Conservation (phyloP, 2,888 invertebrate genomes). For the Scrobipalpa atriplicella region DNA sequence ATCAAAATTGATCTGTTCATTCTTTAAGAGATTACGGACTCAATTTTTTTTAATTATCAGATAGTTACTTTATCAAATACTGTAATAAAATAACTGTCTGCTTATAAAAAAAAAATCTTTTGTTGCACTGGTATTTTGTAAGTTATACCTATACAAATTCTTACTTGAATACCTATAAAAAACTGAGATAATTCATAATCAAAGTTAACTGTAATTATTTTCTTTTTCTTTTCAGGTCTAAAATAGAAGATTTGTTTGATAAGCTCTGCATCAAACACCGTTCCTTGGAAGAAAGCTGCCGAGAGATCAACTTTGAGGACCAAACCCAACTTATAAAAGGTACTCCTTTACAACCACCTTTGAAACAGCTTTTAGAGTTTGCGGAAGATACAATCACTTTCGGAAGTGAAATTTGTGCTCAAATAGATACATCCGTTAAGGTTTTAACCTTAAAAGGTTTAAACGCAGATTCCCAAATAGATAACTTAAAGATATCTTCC, state of each 20-base stretch:
- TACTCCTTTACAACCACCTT: slow-evolving; percentile 65
- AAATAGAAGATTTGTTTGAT: slow-evolving; percentile 65
- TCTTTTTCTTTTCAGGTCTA: slow-evolving; percentile 56
- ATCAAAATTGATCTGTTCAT: too few relatives aligned
- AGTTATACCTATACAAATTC: too few relatives aligned
- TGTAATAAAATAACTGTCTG: too few relatives aligned
- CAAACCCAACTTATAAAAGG: slow-evolving; percentile 57
- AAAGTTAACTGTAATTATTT: neutral
- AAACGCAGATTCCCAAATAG: slow-evolving; percentile 53
- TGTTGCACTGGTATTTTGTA: too few relatives aligned
- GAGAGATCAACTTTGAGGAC: slow-evolving; percentile 51
- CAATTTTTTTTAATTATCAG: too few relatives aligned
- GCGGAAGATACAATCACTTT: slow-evolving; percentile 64
- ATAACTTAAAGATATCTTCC: slow-evolving; percentile 60
- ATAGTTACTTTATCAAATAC: too few relatives aligned
- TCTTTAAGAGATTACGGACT: too few relatives aligned
- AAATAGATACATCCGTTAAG: slow-evolving; percentile 63
- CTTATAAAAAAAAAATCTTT: too few relatives aligned
- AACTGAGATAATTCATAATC: neutral
- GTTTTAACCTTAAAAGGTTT: slow-evolving; percentile 58
- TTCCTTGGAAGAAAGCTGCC: slow-evolving; percentile 56
- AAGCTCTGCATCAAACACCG: slow-evolving; percentile 62
- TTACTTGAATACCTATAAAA: too few relatives aligned
- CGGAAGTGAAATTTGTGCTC: slow-evolving; percentile 62
- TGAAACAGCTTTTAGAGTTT: slow-evolving; percentile 62